Base-by-base conservation (phyloP, 2,888 invertebrate genomes). In the Eilema caniola region DNA sequence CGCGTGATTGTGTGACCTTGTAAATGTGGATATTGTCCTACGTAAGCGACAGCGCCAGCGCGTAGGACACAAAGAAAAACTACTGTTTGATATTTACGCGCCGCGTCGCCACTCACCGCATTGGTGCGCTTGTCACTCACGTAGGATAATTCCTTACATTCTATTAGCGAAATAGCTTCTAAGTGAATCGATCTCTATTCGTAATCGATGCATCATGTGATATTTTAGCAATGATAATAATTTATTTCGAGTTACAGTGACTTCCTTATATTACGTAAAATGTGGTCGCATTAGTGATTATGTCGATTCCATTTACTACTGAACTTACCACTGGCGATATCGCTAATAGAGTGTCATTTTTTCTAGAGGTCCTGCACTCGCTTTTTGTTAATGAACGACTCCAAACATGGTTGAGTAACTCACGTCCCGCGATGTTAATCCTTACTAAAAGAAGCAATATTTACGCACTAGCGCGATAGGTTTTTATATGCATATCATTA, bases 401-500 rank as follows among this genome's bases (percentile, higher is more conserved):
- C 59, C 59, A 25, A 59, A 59, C 16, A 25, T 53, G n/a, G 7
- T 64, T n/a, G 23, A n/a, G 33, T 33, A 12, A 59, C 23, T 24
- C 37, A 8, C 23, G n/a, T 53, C 12, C 47, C 7, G 63, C 47
- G 65, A 65, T 65, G 57, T 65, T 65, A 20, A 57, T 65, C 8
- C 23, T 65, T 33, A 33, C 0, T 23, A 65, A 65, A 57, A 57
- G 59, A 37, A 37, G 25, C 10, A 11, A 20, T 4, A 4, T n/a
- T 62, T 10, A 41, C 37, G 37, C 37, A 62, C 33, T n/a, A 28
- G 28, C n/a, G 53, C 53, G n/a, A 28, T 59, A 25, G 24, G 16
- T 59, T 61, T n/a, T 33, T 12, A 59, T 25, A 16, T 25, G 0
- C 16, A 59, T 12, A 59, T 62, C 3, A 11, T n/a, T 37, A 11